A percentile compares a stretch with the other conserved stretches of the same genome.
These are phyloP conservation scores for Zapornia atra DNA, from an alignment of 2,113 vertebrate species.

Conservation along the genomic window DNA sequence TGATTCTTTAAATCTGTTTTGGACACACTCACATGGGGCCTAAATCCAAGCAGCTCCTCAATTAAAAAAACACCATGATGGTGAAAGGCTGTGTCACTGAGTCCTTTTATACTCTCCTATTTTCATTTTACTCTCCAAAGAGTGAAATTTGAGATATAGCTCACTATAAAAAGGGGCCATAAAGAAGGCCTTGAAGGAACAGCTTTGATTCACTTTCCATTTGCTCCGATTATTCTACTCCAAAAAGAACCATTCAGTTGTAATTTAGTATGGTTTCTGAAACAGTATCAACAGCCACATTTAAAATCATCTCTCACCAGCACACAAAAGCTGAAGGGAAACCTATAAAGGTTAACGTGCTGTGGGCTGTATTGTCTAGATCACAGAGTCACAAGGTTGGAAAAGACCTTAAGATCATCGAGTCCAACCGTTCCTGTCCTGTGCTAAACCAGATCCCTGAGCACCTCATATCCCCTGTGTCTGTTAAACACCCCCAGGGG, in stretches of 20 bases:
- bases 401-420: too few relatives aligned
- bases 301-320: slow-evolving; percentile 8
- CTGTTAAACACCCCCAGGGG: too few relatives aligned
- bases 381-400: too few relatives aligned
- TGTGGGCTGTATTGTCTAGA: background rate
- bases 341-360: slow-evolving; percentile 56
- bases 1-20: background rate
- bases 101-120: background rate
- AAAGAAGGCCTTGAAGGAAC: background rate
- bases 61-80: rapidly evolving
- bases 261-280: slow-evolving; percentile 46
- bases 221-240: slow-evolving; percentile 4
- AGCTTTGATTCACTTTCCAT: slow-evolving; percentile 5
- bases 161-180: background rate
- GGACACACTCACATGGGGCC: rapidly evolving
- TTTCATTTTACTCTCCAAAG: background rate
- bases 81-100: background rate
- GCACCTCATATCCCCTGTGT: too few relatives aligned
- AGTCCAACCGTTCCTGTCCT: too few relatives aligned
- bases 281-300: slow-evolving; percentile 43
- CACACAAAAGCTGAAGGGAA: slow-evolving; percentile 42
- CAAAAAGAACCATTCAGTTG: slow-evolving; percentile 22
- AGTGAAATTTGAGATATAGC: background rate
- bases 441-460: too few relatives aligned
- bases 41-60: background rate